Percentiles rank a stretch among this genome's conserved stretches.
phyloP scores from a whole-genome alignment of 2,888 invertebrate species.

The Philonicus albiceps region DNA sequence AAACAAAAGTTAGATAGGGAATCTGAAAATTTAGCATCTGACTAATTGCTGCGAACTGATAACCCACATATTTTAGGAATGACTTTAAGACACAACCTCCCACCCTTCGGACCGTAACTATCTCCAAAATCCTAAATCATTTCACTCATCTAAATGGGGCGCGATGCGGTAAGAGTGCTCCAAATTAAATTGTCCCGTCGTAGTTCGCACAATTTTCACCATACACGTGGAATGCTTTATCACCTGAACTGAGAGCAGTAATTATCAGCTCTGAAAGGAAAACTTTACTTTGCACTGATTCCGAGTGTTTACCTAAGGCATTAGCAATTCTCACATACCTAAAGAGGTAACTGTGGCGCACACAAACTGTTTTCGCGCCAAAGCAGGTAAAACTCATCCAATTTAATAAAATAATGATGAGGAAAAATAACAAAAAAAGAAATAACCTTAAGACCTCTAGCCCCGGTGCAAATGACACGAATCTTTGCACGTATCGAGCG shows the following conservation, averaged over 20 bases:
- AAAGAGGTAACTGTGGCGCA: not conserved
- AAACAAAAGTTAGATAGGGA: too few relatives aligned
- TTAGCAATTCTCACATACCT: not conserved
- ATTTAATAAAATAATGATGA: not conserved
- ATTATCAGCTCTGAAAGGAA: not conserved
- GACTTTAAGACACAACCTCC: not conserved
- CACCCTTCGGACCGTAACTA: not conserved
- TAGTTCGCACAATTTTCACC: not conserved
- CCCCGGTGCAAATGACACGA: not conserved
- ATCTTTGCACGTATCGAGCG: not conserved
- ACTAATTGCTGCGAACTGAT: not conserved
- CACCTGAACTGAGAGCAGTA: not conserved
- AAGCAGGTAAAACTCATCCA: not conserved
- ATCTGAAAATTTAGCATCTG: not conserved
- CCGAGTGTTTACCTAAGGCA: not conserved
- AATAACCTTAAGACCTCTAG: not conserved
- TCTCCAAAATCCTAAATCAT: not conserved
- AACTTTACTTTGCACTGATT: not conserved
- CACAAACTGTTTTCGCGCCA: not conserved
- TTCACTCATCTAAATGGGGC: not conserved
- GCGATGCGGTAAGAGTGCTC: not conserved
- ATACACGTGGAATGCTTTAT: not conserved
- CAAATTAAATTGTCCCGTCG: not conserved
- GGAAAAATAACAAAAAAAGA: not conserved
- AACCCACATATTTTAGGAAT: not conserved